Evolutionary conservation across 1,140 invertebrate genomes (phyloP).

Genomic region (Gryon sp.): DNA sequence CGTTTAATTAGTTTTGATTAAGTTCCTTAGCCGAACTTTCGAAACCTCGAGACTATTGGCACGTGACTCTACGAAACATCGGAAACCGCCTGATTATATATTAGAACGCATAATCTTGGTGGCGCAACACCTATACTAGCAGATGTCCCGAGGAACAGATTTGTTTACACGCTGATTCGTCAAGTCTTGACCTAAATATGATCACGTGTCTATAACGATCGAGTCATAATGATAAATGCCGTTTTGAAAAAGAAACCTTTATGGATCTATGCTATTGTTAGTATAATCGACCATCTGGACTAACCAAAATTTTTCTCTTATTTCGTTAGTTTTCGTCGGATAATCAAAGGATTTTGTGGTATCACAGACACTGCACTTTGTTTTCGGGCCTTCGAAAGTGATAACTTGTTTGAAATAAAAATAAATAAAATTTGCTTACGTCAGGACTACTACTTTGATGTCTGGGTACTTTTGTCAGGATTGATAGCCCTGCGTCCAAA

Average conservation of each 20-base stretch:
- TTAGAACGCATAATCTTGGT: conserved; percentile 32
- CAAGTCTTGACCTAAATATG: conserved; percentile 46
- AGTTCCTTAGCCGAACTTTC: conserved; percentile 35
- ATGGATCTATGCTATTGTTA: conserved; percentile 27
- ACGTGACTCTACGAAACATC: conserved; percentile 13
- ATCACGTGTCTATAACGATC: conserved; percentile 30
- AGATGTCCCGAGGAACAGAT: conserved; percentile 39
- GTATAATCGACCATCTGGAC: conserved; percentile 24
- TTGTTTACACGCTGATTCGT: conserved; percentile 57
- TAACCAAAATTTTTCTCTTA: conserved; percentile 17
- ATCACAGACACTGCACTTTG: conserved; percentile 7
- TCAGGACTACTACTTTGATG: conserved; percentile 13
- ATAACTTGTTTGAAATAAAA: conserved; percentile 16
- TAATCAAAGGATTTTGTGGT: conserved; percentile 8
- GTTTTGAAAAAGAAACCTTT: conserved; percentile 6
- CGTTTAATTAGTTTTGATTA: conserved; percentile 47
- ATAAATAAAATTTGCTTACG: too few relatives aligned
- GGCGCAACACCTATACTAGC: conserved; percentile 36
- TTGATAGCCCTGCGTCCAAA: conserved; percentile 35
- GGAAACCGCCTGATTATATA: conserved; percentile 43
- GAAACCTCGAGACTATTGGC: conserved; percentile 18
- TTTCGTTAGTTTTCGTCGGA: conserved; percentile 14
- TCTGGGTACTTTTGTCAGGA: conserved; percentile 6
- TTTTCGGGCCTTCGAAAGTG: not conserved
- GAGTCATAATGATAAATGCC: conserved; percentile 34